phyloP scores from a whole-genome alignment of 2,888 invertebrate species.

The Drosophila lutescens region DNA sequence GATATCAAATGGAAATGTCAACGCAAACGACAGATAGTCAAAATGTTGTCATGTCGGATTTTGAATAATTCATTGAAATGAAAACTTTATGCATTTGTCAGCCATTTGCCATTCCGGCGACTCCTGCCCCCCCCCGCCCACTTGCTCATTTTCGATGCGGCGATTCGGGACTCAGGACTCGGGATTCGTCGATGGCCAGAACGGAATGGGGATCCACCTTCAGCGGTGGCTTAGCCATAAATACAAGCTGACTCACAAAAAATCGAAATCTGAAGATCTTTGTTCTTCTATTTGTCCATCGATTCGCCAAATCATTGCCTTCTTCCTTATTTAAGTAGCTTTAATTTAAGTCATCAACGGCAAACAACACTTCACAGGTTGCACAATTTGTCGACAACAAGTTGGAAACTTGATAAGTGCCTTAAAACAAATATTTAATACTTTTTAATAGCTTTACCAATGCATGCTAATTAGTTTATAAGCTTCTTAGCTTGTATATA shows the following conservation, averaged over 20 bases:
- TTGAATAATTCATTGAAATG: slow-evolving; percentile 73
- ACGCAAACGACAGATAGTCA: slow-evolving; percentile 66
- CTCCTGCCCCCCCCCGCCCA: neutral
- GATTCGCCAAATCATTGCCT: too few species aligned
- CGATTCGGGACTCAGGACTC: neutral
- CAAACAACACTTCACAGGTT: neutral
- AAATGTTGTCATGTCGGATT: slow-evolving; percentile 72
- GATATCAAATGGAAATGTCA: slow-evolving; percentile 62
- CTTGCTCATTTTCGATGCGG: neutral
- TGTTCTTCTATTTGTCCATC: too few species aligned
- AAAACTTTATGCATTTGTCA: slow-evolving; percentile 75
- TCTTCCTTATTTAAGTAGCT: neutral
- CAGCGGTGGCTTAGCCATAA: slow-evolving; percentile 1
- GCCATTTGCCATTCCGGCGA: slow-evolving; percentile 57
- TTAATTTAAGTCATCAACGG: too few species aligned
- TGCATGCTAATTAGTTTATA: too few species aligned
- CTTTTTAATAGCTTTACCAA: too few species aligned
- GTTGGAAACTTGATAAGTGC: neutral
- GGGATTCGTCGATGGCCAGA: slow-evolving; percentile 4
- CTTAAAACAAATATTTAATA: neutral
- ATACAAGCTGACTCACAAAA: neutral
- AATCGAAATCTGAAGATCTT: too few species aligned
- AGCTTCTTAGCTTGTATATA: too few species aligned
- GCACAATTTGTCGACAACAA: neutral
- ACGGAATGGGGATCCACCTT: neutral